Percentiles rank a stretch among this genome's conserved stretches.
Conservation (phyloP, 2,113 vertebrate species). For the Plecturocebus donacophilus region DNA sequence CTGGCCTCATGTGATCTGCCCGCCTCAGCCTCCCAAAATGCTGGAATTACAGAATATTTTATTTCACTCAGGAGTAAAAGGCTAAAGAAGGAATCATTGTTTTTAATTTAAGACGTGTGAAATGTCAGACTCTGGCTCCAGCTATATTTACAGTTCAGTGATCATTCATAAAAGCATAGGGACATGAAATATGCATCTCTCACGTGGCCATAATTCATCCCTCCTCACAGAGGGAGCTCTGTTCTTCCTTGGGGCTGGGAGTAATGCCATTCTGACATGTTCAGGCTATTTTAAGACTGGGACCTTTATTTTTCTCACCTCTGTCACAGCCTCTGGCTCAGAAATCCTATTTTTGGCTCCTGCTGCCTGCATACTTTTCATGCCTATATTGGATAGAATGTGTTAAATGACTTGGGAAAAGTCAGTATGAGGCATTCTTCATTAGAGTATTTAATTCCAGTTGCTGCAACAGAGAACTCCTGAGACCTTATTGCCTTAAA, state of each 20-base stretch:
- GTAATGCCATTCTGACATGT: accelerated
- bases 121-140: not conserved
- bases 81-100: not conserved
- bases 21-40: no score
- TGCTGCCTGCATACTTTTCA: no score
- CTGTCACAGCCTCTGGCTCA: not conserved
- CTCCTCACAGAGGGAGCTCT: not conserved
- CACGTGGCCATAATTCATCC: accelerated
- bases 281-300: no score
- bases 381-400: no score
- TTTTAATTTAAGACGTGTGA: not conserved
- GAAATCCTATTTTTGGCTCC: not conserved
- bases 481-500: not conserved
- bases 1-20: no score
- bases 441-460: not conserved
- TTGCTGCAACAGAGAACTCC: not conserved
- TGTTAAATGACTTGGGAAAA: not conserved
- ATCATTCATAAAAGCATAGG: not conserved
- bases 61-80: not conserved
- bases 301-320: not conserved
- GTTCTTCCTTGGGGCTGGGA: no score
- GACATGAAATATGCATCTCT: not conserved
- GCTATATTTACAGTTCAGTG: not conserved
- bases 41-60: no score
- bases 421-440: not conserved